Base-by-base conservation (phyloP, 2,888 invertebrate species). In the Cryptus armator region DNA sequence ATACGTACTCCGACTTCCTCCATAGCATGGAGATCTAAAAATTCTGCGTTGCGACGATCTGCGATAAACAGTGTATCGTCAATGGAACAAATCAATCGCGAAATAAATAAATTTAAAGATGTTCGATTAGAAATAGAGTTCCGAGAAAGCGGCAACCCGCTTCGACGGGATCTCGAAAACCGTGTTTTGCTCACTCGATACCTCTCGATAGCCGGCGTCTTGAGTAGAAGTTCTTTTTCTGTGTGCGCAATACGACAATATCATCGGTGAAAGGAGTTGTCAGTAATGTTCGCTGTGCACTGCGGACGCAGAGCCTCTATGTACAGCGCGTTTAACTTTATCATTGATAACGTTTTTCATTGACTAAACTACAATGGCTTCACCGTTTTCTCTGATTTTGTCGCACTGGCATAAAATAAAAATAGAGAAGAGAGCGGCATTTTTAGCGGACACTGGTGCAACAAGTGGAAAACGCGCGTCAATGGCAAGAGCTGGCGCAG, bases 1-100 rank as follows among this genome's bases (percentile, higher is more conserved):
- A 3, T 6, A 80, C 66, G 12, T 67, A 80, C 74, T n/a, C 53
- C 74, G 12, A 32, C 32, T 74, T 74, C 53, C 29, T 80, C 72
- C 72, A 80, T 80, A n/a, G 16, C 56, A 64, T 24, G 7, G 2
- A 10, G 9, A 3, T 51, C 19, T 0, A 14, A 43, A 14, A 16
- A 74, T 48, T 16, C 29, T 46, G 0, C 48, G n/a, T 24, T 24
- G 19, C 14, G 2, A 12, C 3, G 19, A 59, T 59, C 59, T 5
- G 14, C 5, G 12, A 24, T 24, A 14, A 59, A 59, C 24, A 14
- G 24, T 29, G 29, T 59, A 12, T 29, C 24, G 59, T 10, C 1
- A 59, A 1, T 53, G 53, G 7, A 6, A 7, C 37, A 7, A 51
- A 16, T 51, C 9, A 51, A 6, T 7, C 14, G 6, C 9, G 16